Evolutionary conservation across 1,140 invertebrate species (phyloP).

Genomic region (Drosophila albomicans): DNA sequence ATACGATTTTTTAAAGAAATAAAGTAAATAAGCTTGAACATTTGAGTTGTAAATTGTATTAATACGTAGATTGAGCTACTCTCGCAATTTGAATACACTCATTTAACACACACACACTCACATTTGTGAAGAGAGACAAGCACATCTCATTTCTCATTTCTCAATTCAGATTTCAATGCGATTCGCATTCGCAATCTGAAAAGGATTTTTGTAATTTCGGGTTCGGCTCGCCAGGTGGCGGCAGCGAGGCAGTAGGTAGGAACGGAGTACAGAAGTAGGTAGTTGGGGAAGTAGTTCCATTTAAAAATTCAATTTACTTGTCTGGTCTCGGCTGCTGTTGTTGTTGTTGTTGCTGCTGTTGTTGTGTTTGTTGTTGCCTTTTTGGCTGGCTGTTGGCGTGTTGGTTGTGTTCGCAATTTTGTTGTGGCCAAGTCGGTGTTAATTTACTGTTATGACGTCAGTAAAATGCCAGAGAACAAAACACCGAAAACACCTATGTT

Average conservation of each 20-base stretch:
- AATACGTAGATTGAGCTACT: slow-evolving; percentile 11
- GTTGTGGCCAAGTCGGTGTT: slow-evolving; percentile 38
- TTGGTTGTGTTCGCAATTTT: neutral
- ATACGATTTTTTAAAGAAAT: too few species aligned
- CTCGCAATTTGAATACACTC: slow-evolving; percentile 27
- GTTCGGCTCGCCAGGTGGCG: neutral
- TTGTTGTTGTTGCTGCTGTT: neutral
- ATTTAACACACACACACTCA: slow-evolving; percentile 6
- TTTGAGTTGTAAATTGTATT: neutral
- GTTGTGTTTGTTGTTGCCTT: neutral
- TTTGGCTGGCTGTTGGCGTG: neutral
- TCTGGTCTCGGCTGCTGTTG: slow-evolving; percentile 7
- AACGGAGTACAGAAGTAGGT: too few species aligned
- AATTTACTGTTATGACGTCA: slow-evolving; percentile 79
- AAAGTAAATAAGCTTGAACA: neutral
- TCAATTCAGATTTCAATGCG: slow-evolving; percentile 39
- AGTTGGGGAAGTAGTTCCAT: slow-evolving; percentile 21
- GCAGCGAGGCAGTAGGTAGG: too few species aligned
- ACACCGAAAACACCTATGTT: slow-evolving; percentile 23
- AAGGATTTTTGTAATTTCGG: slow-evolving; percentile 46
- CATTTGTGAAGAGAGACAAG: neutral
- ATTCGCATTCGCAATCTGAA: slow-evolving; percentile 40
- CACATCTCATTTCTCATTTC: slow-evolving; percentile 6
- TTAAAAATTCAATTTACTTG: slow-evolving; percentile 55
- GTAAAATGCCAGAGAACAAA: neutral